These are phyloP conservation scores for Epinotia demarniana DNA, from an alignment of 2,888 invertebrate species.

Conservation along the genomic window DNA sequence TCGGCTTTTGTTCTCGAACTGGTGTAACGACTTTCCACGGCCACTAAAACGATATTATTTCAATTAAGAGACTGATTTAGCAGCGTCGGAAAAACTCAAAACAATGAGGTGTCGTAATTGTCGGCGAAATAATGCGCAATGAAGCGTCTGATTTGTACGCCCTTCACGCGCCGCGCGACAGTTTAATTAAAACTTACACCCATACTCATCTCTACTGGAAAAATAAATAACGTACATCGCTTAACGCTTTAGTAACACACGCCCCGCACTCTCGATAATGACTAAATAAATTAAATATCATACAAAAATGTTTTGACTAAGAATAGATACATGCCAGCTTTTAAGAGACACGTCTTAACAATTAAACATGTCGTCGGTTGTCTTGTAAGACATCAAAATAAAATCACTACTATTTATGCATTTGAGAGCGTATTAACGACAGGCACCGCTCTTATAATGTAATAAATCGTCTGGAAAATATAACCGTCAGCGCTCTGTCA, in stretches of 20 bases:
- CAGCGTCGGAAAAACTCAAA: constrained; percentile 75
- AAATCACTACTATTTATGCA: constrained; percentile 83
- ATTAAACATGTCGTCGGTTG: constrained; percentile 81
- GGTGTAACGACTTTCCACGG: constrained; percentile 74
- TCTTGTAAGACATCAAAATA: constrained; percentile 83
- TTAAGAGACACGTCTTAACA: constrained; percentile 74
- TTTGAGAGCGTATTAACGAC: constrained; percentile 79
- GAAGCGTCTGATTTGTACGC: constrained; percentile 71
- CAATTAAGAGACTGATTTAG: constrained; percentile 80
- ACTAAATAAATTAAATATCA: constrained; percentile 60
- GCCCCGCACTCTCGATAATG: constrained; percentile 47
- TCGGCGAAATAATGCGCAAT: constrained; percentile 75
- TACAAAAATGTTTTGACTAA: constrained; percentile 70
- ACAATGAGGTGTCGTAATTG: constrained; percentile 78
- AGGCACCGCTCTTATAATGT: constrained; percentile 80
- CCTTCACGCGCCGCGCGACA: constrained; percentile 41
- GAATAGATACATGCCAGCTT: constrained; percentile 65
- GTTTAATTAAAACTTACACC: constrained; percentile 45
- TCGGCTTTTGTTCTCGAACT: constrained; percentile 77
- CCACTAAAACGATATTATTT: constrained; percentile 79
- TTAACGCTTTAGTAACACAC: constrained; percentile 45
- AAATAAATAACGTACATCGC: constrained; percentile 51
- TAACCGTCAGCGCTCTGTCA: constrained; percentile 82
- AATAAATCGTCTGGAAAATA: constrained; percentile 85
- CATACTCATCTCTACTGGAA: constrained; percentile 48